Evolutionary conservation across 2,797 vertebrate species (phyloP).

Genomic region (Neopelma chrysocephalum): DNA sequence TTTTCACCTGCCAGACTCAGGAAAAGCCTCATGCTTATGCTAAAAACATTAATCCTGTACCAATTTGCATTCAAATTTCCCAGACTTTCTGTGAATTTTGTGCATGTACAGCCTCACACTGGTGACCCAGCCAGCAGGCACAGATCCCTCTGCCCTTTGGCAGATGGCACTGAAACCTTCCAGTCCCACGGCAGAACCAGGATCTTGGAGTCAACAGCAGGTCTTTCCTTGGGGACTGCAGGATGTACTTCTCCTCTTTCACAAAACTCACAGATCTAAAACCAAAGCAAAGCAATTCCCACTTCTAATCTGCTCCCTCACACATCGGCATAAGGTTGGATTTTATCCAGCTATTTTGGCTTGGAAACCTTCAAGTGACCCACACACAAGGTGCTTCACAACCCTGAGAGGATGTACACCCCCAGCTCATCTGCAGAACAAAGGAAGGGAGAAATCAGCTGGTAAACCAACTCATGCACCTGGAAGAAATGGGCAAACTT

Average conservation of each 20-base stretch:
- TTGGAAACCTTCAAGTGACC: background rate
- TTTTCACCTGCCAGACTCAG: background rate
- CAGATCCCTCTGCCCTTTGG: conserved; percentile 2
- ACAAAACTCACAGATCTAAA: background rate
- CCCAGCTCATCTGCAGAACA: background rate
- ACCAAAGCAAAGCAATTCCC: background rate
- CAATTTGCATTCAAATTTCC: conserved; percentile 6
- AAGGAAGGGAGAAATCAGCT: background rate
- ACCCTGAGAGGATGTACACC: background rate
- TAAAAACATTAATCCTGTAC: background rate
- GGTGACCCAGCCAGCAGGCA: background rate
- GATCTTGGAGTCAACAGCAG: background rate
- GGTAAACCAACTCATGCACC: background rate
- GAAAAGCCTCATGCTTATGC: background rate
- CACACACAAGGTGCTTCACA: background rate
- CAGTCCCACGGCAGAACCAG: background rate
- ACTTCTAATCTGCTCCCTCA: background rate
- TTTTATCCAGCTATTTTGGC: background rate
- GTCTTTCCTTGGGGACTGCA: background rate
- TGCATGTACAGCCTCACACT: background rate
- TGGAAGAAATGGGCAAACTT: background rate
- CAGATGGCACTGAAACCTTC: conserved; percentile 23
- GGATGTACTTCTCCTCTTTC: background rate
- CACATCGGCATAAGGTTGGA: background rate
- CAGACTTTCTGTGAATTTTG: background rate